phyloP scores from a whole-genome alignment of 2,797 vertebrate genomes.

The Orientallactaga sibirica region DNA sequence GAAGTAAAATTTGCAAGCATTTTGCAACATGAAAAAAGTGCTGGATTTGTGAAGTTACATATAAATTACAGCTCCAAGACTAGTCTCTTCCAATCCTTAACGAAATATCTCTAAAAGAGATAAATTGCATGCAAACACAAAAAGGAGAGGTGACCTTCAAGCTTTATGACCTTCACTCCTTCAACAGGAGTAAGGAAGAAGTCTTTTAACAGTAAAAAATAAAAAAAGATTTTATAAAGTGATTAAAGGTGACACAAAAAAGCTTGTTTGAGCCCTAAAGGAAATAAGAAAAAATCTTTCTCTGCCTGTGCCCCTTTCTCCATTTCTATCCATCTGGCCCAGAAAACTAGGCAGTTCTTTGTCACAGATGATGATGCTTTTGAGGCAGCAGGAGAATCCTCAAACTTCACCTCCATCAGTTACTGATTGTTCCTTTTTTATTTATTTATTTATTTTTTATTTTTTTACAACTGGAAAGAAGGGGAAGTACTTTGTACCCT shows the following conservation, averaged over 20 bases:
- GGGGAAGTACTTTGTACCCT: neutral
- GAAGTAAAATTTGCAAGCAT: slow-evolving; percentile 65
- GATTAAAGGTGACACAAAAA: neutral
- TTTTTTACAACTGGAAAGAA: neutral
- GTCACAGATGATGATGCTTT: neutral
- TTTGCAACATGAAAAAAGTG: slow-evolving; percentile 30
- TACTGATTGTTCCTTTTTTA: slow-evolving; percentile 20
- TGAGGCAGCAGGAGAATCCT: neutral
- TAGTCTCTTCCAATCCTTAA: neutral
- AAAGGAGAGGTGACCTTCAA: neutral
- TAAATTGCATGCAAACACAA: neutral
- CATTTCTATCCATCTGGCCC: neutral
- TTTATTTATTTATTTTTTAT: neutral
- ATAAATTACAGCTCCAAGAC: neutral
- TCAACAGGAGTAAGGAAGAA: neutral
- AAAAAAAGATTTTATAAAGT: slow-evolving; percentile 38
- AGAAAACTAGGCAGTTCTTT: slow-evolving; percentile 27
- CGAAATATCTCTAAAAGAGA: slow-evolving; percentile 1
- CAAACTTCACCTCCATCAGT: neutral
- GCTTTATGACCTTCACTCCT: neutral
- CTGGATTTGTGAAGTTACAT: slow-evolving; percentile 7
- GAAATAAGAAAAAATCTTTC: neutral
- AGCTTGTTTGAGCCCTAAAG: neutral
- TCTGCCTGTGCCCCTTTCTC: neutral
- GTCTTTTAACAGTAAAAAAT: slow-evolving; percentile 13